Evolutionary conservation across 2,113 vertebrate genomes (phyloP), one percentile per base, ranked within the genome.

Genomic region (Silurus glanis): DNA sequence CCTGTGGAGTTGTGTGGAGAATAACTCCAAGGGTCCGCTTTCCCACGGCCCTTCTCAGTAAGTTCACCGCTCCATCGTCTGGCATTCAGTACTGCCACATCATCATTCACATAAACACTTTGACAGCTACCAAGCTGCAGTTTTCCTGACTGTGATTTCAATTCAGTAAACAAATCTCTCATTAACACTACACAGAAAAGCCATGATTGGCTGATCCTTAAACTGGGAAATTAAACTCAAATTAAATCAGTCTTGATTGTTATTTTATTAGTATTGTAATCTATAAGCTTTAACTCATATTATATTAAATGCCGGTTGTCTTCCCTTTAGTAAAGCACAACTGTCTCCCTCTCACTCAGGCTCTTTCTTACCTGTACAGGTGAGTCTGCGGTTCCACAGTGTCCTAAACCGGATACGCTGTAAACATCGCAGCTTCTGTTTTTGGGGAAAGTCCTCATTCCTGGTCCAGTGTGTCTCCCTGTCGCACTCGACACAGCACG

Each of bases 371-470:
- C 95, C 95, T 95, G 93, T 89, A 89, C 87, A 90, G 90, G 87
- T 89, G 69, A 86, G 79, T 82, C 79, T 85, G 78, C 87, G 85
- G 83, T 37, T 61, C 78, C 75, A 78, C 85, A 89, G 72, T 92
- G 90, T 88, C 90, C 93, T 75, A 61, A 90, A 69, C 92, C 92
- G 64, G 93, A 95, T 88, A 96, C 89, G 90, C 92, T 95, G 93
- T 93, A 96, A 92, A 96, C 93, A 83, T 95, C 93, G 87, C 95
- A 95, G 90, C 92, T 91, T 91, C 93, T 92, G 85, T 92, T 94
- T 92, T 94, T 92, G 86, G 93, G 92, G 89, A 91, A 92, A 92
- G 93, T 93, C 93, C 93, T 94, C 95, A 96, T 96, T 91, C 94
- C 92, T 91, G 89, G 89, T 93, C 91, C 92, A 86, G 91, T 86